phyloP scores from a whole-genome alignment of 2,113 vertebrate genomes.

The Amblyopsis rosae region DNA sequence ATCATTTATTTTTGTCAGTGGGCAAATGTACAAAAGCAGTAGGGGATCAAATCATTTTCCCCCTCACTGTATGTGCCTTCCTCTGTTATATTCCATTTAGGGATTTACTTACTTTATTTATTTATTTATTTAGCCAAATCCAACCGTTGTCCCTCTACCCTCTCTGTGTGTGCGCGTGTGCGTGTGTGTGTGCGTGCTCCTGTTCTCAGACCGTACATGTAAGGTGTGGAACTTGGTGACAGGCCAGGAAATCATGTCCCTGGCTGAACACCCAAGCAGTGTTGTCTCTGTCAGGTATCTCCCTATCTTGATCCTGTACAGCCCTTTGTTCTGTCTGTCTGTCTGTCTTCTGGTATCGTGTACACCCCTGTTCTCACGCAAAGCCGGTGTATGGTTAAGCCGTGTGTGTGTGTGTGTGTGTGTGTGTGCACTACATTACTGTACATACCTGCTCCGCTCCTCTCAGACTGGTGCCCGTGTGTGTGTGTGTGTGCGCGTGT shows the following conservation, averaged over 20 bases:
- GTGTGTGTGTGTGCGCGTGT: background rate
- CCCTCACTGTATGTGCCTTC: no score
- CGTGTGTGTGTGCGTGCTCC: constrained; percentile 5
- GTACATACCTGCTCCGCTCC: no score
- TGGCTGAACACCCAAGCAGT: constrained; percentile 84
- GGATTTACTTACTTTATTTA: no score
- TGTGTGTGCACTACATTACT: background rate
- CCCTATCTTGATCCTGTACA: constrained; percentile 59
- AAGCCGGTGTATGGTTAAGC: background rate
- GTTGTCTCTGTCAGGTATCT: constrained; percentile 82
- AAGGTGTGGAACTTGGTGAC: constrained; percentile 99
- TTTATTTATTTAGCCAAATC: no score
- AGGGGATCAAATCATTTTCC: no score
- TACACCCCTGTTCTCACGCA: background rate
- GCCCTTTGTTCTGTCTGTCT: constrained; percentile 49
- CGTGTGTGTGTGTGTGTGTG: background rate
- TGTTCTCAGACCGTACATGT: constrained; percentile 88
- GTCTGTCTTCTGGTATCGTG: background rate
- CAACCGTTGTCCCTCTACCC: no score
- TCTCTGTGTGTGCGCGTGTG: background rate
- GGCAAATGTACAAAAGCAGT: no score
- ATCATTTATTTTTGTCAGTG: no score
- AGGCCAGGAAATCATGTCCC: constrained; percentile 98
- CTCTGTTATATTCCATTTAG: no score
- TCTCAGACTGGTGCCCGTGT: no score